Percentiles rank a stretch among this genome's conserved stretches.
Evolutionary conservation across 2,888 invertebrate species (phyloP).

Genomic region (Melitaea athalia): DNA sequence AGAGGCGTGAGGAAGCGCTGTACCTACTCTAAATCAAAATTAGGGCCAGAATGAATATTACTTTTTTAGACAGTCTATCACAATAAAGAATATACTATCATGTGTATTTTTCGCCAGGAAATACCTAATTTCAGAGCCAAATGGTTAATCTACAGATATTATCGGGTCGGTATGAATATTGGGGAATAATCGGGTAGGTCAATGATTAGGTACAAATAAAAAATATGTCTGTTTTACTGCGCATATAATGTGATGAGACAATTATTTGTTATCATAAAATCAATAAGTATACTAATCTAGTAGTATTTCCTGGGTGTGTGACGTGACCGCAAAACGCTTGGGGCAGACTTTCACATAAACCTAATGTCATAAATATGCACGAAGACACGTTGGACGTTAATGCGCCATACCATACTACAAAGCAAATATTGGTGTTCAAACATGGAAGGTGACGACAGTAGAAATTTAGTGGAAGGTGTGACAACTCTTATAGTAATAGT

Average conservation of each 20-base stretch:
- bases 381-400: slow-evolving; percentile 45
- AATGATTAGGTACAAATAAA: no score
- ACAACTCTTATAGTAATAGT: slow-evolving; percentile 17
- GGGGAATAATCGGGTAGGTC: no score
- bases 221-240: no score
- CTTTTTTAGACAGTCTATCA: no score
- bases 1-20: no score
- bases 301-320: slow-evolving; percentile 36
- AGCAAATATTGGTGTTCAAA: slow-evolving; percentile 52
- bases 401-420: slow-evolving; percentile 46
- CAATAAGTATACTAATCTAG: slow-evolving; percentile 31
- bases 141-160: neutral
- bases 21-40: no score
- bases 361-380: slow-evolving; percentile 61
- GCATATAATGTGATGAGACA: slow-evolving; percentile 23
- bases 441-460: slow-evolving; percentile 46
- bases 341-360: slow-evolving; percentile 59
- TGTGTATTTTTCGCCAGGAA: neutral
- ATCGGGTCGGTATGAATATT: no score
- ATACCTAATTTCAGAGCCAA: neutral
- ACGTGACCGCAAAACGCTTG: slow-evolving; percentile 34
- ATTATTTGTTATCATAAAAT: slow-evolving; percentile 27
- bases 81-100: neutral
- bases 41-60: no score
- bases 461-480: slow-evolving; percentile 46